phyloP scores from a whole-genome alignment of 2,797 vertebrate genomes.

The Xerus rutilus region DNA sequence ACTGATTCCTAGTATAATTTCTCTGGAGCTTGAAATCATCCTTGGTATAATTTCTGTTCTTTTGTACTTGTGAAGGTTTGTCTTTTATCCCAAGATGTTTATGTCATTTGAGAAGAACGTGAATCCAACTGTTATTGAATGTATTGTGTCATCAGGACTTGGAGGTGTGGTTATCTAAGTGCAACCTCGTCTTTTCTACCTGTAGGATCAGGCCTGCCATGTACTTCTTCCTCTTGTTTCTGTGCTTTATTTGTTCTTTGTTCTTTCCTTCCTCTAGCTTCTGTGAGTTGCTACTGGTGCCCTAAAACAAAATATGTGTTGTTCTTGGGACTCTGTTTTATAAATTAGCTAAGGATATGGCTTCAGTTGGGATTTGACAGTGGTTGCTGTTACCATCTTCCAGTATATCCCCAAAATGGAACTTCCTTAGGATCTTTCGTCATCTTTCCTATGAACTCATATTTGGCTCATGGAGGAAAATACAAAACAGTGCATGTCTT shows the following conservation, averaged over 20 bases:
- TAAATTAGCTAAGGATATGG: background rate
- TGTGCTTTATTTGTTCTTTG: background rate
- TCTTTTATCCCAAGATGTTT: background rate
- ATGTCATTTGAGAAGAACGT: background rate
- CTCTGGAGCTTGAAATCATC: background rate
- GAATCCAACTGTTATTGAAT: background rate
- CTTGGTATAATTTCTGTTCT: background rate
- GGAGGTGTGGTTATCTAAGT: background rate
- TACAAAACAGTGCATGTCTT: background rate
- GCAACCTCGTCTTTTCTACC: background rate
- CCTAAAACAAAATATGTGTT: background rate
- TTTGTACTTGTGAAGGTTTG: background rate
- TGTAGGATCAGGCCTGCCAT: background rate
- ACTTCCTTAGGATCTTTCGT: background rate
- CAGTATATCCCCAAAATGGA: background rate
- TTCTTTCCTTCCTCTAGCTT: background rate
- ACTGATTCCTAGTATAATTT: constrained; percentile 19
- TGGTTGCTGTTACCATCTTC: background rate
- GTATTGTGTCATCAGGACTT: background rate
- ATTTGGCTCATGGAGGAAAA: background rate
- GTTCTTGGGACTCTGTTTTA: background rate
- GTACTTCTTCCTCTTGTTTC: background rate
- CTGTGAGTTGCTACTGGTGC: background rate
- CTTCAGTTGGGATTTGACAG: background rate
- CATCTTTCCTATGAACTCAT: background rate